Evolutionary conservation across 2,888 invertebrate species (phyloP).

Genomic region (Mellilla xanthometata): DNA sequence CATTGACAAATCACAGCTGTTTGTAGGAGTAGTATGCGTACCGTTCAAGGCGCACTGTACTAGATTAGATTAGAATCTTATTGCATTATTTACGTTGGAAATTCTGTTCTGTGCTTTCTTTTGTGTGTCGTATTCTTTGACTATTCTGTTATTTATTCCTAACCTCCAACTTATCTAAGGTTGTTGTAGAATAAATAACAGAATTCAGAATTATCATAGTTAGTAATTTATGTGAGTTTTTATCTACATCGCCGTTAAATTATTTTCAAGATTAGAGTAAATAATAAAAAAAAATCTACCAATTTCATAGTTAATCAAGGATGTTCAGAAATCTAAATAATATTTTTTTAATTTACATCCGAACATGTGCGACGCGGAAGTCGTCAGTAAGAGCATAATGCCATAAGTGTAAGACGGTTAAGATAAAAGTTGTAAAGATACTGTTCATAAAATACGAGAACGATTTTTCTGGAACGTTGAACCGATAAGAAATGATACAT

Average conservation of each 20-base stretch:
- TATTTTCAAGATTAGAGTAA: too few relatives aligned
- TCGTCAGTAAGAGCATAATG: slow-evolving; percentile 28
- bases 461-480: slow-evolving; percentile 15
- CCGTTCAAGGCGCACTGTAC: slow-evolving; percentile 28
- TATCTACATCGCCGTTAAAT: too few relatives aligned
- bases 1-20: slow-evolving; percentile 52
- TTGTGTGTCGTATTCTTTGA: slow-evolving; percentile 8
- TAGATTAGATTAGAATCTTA: slow-evolving; percentile 36
- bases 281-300: too few relatives aligned
- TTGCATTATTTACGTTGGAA: slow-evolving; percentile 29
- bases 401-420: not conserved
- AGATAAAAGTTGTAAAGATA: slow-evolving; percentile 3
- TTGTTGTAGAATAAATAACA: too few relatives aligned
- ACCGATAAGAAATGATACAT: slow-evolving; percentile 8
- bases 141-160: not conserved
- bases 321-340: too few relatives aligned
- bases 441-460: slow-evolving; percentile 5
- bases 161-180: too few relatives aligned
- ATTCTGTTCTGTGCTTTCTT: slow-evolving; percentile 16
- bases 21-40: slow-evolving; percentile 33
- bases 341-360: slow-evolving; percentile 25
- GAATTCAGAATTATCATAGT: too few relatives aligned
- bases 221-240: too few relatives aligned
- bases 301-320: slow-evolving; percentile 3
- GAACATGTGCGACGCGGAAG: slow-evolving; percentile 39